Percentiles rank a stretch among this genome's conserved stretches.
Conservation (phyloP, 2,888 invertebrate species). For the Rhabditophanes sp. region DNA sequence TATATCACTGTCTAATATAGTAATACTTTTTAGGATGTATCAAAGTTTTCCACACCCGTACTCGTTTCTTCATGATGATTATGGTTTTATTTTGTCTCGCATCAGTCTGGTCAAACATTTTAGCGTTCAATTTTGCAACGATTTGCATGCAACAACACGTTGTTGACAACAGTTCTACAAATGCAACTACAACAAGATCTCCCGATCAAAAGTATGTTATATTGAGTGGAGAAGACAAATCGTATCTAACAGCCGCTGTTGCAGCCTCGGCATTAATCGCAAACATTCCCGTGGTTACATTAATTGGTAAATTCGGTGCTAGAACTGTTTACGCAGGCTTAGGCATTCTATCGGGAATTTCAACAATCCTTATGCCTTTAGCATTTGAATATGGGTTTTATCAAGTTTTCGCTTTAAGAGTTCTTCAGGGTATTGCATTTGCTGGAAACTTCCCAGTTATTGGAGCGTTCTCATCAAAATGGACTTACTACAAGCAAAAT, state of each 20-base stretch:
- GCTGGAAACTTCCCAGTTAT: constrained; percentile 42
- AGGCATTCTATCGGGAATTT: constrained; percentile 29
- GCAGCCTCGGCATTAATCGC: constrained; percentile 33
- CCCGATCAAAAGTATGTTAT: constrained; percentile 6
- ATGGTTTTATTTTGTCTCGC: constrained; percentile 37
- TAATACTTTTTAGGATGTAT: constrained; percentile 10
- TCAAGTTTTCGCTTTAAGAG: constrained; percentile 26
- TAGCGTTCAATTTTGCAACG: constrained; percentile 40
- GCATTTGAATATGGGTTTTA: constrained; percentile 35
- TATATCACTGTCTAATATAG: background rate
- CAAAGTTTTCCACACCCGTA: constrained; percentile 34
- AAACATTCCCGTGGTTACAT: constrained; percentile 34
- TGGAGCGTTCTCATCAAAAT: constrained; percentile 38
- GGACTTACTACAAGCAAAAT: constrained; percentile 42
- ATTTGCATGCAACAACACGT: constrained; percentile 25
- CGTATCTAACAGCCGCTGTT: constrained; percentile 29
- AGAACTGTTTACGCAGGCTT: constrained; percentile 32
- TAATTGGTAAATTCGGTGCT: constrained; percentile 25
- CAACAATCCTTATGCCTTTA: constrained; percentile 29
- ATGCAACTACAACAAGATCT: constrained; percentile 6
- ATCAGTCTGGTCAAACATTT: constrained; percentile 41
- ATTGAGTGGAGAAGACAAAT: constrained; percentile 12
- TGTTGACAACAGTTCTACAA: background rate
- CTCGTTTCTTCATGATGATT: constrained; percentile 37
- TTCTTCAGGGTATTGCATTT: constrained; percentile 38